Percentiles rank a stretch among this genome's conserved stretches.
These are phyloP conservation scores for Pheosia gnoma DNA, from an alignment of 2,888 invertebrate species.

Conservation along the genomic window DNA sequence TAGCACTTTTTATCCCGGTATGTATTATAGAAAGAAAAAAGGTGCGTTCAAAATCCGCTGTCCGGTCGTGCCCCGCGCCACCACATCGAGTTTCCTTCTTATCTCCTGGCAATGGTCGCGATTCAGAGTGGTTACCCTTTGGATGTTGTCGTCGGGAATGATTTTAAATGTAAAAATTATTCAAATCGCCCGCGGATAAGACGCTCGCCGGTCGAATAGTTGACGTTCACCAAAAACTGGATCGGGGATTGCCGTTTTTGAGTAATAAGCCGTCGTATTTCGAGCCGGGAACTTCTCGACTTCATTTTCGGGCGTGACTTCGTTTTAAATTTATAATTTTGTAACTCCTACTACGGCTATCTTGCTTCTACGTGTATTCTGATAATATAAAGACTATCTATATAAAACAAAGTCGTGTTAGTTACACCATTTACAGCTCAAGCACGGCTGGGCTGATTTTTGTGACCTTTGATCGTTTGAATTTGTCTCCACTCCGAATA, in stretches of 20 bases:
- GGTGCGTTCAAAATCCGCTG: background rate
- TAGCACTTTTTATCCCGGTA: no score
- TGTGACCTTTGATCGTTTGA: no score
- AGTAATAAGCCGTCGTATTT: slow-evolving; percentile 51
- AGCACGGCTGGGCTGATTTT: no score
- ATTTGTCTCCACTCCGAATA: no score
- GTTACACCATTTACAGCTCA: no score
- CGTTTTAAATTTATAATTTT: slow-evolving; percentile 1
- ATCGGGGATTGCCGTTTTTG: slow-evolving; percentile 70
- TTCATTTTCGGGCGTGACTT: slow-evolving; percentile 14
- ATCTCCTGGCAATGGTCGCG: slow-evolving; percentile 80
- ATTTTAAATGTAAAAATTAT: slow-evolving; percentile 85
- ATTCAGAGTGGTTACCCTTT: slow-evolving; percentile 82
- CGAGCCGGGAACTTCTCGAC: slow-evolving; percentile 14
- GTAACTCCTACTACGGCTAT: background rate
- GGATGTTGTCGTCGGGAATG: slow-evolving; percentile 82
- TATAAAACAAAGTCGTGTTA: no score
- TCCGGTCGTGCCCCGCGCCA: slow-evolving; percentile 32
- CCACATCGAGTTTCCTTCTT: slow-evolving; percentile 67
- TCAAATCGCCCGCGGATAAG: slow-evolving; percentile 77
- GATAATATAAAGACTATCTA: no score
- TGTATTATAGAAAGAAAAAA: no score
- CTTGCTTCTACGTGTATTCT: no score
- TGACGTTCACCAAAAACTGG: slow-evolving; percentile 62
- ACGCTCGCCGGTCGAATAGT: slow-evolving; percentile 71